These are phyloP conservation scores for Tetramorium parvispinum DNA, from an alignment of 1,140 invertebrate genomes.

Conservation along the genomic window DNA sequence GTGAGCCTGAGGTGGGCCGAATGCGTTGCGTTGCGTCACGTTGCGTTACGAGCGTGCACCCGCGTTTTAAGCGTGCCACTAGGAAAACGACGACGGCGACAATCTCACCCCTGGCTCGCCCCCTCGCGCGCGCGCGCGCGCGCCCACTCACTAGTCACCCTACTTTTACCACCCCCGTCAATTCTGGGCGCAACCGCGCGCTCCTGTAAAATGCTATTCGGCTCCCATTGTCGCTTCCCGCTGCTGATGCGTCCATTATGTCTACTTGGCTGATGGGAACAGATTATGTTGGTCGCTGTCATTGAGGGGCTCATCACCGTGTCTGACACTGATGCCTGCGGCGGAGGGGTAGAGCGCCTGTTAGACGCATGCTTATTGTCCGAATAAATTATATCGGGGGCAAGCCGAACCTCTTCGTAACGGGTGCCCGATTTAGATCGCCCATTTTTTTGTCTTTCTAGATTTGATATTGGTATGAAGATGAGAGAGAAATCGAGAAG, in stretches of 20 bases:
- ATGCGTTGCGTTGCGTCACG: conserved; percentile 38
- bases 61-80: conserved; percentile 43
- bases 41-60: conserved; percentile 41
- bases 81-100: conserved; percentile 9
- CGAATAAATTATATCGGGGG: conserved; percentile 79
- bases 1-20: conserved; percentile 63
- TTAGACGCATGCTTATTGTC: conserved; percentile 73
- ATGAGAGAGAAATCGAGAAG: not conserved
- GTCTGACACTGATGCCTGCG: conserved; percentile 82
- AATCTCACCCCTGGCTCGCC: conserved; percentile 31
- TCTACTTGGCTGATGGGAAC: conserved; percentile 83
- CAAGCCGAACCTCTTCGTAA: conserved; percentile 32
- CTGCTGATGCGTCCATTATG: conserved; percentile 84
- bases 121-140: conserved; percentile 12
- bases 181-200: conserved; percentile 63
- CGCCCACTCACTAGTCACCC: conserved; percentile 48
- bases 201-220: conserved; percentile 78
- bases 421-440: conserved; percentile 38
- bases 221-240: conserved; percentile 80
- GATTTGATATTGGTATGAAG: not conserved
- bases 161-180: conserved; percentile 19
- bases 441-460: not conserved
- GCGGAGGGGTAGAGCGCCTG: conserved; percentile 23
- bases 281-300: conserved; percentile 85
- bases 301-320: conserved; percentile 83